phyloP scores from a whole-genome alignment of 2,888 invertebrate species.

The Aspidiotus destructor region DNA sequence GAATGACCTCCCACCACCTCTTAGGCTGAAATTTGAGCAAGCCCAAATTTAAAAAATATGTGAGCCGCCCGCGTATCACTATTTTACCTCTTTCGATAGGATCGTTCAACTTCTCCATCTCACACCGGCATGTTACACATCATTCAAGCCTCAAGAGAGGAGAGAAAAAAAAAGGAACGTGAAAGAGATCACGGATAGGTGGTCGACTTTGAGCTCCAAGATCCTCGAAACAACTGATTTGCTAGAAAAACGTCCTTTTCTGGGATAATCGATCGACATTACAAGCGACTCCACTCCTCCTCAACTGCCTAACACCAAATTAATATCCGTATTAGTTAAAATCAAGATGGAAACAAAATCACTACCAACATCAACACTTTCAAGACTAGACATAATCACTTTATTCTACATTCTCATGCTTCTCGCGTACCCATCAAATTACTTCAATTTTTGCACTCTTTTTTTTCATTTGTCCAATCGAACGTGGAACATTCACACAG shows the following conservation, averaged over 20 bases:
- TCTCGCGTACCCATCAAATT: background rate
- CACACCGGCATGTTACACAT: background rate
- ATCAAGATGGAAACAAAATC: slow-evolving; percentile 9
- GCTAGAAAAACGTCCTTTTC: too few species aligned
- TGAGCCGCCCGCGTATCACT: slow-evolving; percentile 9
- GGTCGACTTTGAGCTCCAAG: slow-evolving; percentile 15
- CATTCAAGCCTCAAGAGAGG: background rate
- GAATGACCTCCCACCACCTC: background rate
- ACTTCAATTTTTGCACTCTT: background rate
- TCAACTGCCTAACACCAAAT: background rate
- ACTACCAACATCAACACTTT: slow-evolving; percentile 5
- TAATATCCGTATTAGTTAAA: background rate
- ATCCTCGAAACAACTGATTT: background rate
- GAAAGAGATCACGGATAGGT: slow-evolving; percentile 5
- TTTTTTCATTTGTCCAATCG: slow-evolving; percentile 2
- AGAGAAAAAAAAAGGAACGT: background rate
- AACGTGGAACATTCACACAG: slow-evolving; percentile 1
- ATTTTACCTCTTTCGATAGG: background rate
- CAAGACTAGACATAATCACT: slow-evolving; percentile 17
- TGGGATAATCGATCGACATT: too few species aligned
- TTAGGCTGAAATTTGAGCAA: slow-evolving; percentile 32
- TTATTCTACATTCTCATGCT: background rate
- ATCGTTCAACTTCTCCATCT: background rate
- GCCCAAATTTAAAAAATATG: slow-evolving; percentile 16
- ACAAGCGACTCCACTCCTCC: background rate